Evolutionary conservation across 2,113 vertebrate genomes (phyloP).

Genomic region (Syrmaticus mikado): DNA sequence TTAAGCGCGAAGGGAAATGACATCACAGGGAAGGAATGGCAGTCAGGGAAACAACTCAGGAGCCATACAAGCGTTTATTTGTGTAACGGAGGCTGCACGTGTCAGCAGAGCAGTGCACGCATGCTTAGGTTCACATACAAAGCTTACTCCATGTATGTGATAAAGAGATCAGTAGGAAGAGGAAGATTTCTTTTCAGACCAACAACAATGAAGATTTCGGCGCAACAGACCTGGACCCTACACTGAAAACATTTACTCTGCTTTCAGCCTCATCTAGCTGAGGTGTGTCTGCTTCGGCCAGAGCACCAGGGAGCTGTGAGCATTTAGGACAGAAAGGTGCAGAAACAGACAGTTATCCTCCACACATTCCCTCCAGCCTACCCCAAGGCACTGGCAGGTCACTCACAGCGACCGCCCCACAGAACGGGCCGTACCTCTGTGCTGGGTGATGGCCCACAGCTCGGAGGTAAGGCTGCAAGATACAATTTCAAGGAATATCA

Average conservation of each 20-base stretch:
- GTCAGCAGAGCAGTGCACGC: fast-evolving
- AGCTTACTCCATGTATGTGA: neutral
- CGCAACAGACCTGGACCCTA: neutral
- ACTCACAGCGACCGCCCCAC: neutral
- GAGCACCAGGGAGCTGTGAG: neutral
- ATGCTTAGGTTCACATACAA: too few relatives aligned
- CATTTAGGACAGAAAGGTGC: fast-evolving
- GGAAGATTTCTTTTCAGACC: neutral
- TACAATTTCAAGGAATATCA: neutral
- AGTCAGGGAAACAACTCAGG: neutral
- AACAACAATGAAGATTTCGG: neutral
- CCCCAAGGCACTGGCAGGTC: neutral
- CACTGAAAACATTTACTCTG: neutral
- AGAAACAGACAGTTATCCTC: neutral
- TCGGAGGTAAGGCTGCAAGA: neutral
- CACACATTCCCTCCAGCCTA: neutral
- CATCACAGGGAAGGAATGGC: neutral
- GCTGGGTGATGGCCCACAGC: neutral
- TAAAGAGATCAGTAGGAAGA: neutral
- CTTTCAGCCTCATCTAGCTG: neutral
- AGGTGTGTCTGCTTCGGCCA: neutral
- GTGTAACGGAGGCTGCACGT: neutral
- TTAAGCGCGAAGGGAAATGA: neutral
- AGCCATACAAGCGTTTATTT: neutral
- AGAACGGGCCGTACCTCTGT: neutral